Base-by-base conservation (phyloP, 2,888 invertebrate genomes). In the Chrysomela aeneicollis region DNA sequence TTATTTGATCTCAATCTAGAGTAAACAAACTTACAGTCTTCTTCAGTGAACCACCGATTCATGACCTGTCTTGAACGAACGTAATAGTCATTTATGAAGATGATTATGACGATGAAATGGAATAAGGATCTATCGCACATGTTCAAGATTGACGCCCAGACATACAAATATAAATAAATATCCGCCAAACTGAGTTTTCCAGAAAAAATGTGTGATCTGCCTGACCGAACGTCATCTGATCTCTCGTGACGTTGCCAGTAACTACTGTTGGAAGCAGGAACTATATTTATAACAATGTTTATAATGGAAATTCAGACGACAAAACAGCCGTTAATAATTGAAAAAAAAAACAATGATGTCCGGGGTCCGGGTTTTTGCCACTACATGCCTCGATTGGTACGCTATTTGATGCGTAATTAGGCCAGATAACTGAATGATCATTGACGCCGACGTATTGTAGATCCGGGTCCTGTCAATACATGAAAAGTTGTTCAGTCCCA, bases 211-310 rank as follows among this genome's bases (percentile, higher is more conserved):
- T 3, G 26, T 26, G 6, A 26, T 26, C 26, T 42, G 42, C n/a
- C 9, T 1, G 15, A 15, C 12, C 6, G 42, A 15, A 1, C 42
- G 42, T 42, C 42, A 42, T 42, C 6, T 10, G 12, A 3, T 26
- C 35, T 35, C 15, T 3, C 8, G 3, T n/a, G 32, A 35, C 32
- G 32, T 35, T 9, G 32, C 32, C 10, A 35, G 10, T 35, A n/a
- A n/a, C n/a, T n/a, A n/a, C n/a, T 6, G 15, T 42, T 42, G 12
- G n/a, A 42, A 15, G 9, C 42, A 42, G 42, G 42, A 42, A 42
- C 42, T 42, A 42, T 42, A 42, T 42, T 42, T 42, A 42, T 42
- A 42, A 42, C 42, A 42, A 42, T 42, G 42, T 42, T 42, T 42
- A 42, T 42, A 15, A 42, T 42, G 42, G 15, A 42, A 4, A 12